Evolutionary conservation across 2,888 invertebrate species (phyloP), one percentile per base, ranked within the genome.

Genomic region (Apodemia zela): DNA sequence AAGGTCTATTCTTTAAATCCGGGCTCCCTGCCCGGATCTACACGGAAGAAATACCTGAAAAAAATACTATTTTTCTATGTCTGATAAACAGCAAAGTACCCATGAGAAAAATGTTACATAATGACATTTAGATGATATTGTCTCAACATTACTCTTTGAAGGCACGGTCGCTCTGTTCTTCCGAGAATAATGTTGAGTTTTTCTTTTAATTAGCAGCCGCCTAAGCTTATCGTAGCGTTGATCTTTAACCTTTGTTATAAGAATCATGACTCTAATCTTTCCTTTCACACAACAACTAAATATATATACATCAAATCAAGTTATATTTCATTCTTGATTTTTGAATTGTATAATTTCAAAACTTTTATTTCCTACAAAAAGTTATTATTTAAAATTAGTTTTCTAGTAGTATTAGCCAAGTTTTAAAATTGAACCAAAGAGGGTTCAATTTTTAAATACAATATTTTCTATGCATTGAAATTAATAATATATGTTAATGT

Each of bases 201-300:
- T 59, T 29, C 54, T 59, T 63, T 59, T 63, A 63, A 63, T 63
- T 63, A 59, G 33, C 59, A 18, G 59, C 57, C 62, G 42, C 38
- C 13, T 45, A 11, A 33, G 59, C 18, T 47, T 63, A 63, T 63
- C 63, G 18, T 15, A 57, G 29, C 15, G 15, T n/a, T 21, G 63
- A 59, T 63, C 63, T 59, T 59, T 38, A 47, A 59, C 63, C 63
- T 59, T 58, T 62, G 58, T 58, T 47, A 18, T 29, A 42, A 38
- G 54, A 62, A 59, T 63, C 63, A 49, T 10, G 63, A 38, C 58
- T 33, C 54, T 8, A 21, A 59, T 15, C 29, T 60, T 38, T 59
- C n/a, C 10, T 60, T 38, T 60, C 42, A 45, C 29, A 47, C 47
- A 47, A 47, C 17, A 5, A 42, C 42, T 47, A 17, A 47, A 17